Base-by-base conservation (phyloP, 2,888 invertebrate genomes). In the Acronicta leporina region DNA sequence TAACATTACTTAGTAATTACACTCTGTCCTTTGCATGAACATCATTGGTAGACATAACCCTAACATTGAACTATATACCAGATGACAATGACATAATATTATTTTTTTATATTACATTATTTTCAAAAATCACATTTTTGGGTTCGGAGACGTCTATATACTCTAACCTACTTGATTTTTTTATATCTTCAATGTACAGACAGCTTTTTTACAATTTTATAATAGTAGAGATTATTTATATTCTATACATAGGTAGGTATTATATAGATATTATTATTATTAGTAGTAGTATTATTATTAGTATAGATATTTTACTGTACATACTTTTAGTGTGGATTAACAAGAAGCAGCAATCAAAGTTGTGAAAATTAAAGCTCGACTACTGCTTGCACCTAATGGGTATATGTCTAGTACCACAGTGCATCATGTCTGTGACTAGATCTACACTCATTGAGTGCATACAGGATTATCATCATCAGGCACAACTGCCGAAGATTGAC, bases 391-490 rank as follows among this genome's bases (percentile, higher is more conserved):
- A 73, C 78, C 85, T 64, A 95, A 95, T 97, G 97, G 95, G 96
- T 96, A 95, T 95, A 95, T 95, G 95, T 97, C 96, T 96, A 95
- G 96, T 96, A 91, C 48, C 95, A 92, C 96, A 96, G 95, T 95
- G 80, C 67, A 61, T 55, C 71, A 82, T 73, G 87, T 72, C 89
- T 96, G 97, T 97, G 97, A 97, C 97, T 97, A 97, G 97, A 97
- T 97, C 97, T 97, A 97, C 97, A 97, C 97, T 97, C 97, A 97
- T 97, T 97, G 96, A 97, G 92, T 94, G 91, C 91, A 85, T 83
- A 82, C 74, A 89, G 89, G 49, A 16, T 1, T 27, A 30, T 4
- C 57, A 62, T 44, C 63, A 43, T n/a, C 7, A 2, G 20, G 35
- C 8, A 1, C 0, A 9, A 15, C 38, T 20, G 35, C 11, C n/a